A percentile compares a stretch with the other conserved stretches of the same genome.
Conservation (phyloP, 2,888 invertebrate species). For the Eledona agricola region DNA sequence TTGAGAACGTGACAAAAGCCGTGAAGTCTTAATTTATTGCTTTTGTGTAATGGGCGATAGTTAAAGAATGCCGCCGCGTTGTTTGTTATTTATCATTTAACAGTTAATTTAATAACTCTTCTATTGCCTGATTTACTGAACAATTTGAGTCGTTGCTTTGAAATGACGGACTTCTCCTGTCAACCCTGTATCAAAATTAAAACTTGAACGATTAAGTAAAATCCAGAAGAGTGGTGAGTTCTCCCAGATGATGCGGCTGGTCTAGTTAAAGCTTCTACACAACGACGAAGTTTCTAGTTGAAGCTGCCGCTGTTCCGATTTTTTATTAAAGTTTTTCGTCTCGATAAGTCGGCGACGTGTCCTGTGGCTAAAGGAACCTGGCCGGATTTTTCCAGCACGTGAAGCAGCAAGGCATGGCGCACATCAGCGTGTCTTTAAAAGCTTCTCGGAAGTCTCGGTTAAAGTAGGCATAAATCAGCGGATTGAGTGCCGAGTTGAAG, state of each 20-base stretch:
- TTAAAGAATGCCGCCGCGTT: not conserved
- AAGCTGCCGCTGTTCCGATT: constrained; percentile 8
- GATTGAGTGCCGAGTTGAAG: constrained; percentile 94
- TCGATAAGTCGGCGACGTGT: constrained; percentile 50
- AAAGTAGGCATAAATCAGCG: constrained; percentile 94
- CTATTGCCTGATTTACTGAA: constrained; percentile 27
- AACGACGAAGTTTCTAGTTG: constrained; percentile 8
- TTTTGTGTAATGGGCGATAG: constrained; percentile 40
- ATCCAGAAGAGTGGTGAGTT: no score
- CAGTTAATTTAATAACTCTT: constrained; percentile 8
- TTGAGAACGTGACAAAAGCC: constrained; percentile 25
- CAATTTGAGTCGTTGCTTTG: constrained; percentile 20
- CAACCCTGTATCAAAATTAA: constrained; percentile 18
- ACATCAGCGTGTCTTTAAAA: constrained; percentile 89
- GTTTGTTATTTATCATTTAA: no score
- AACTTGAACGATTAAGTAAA: constrained; percentile 1
- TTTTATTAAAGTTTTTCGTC: constrained; percentile 57
- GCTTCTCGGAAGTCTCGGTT: constrained; percentile 97
- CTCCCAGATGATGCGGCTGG: no score
- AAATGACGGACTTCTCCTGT: constrained; percentile 6
- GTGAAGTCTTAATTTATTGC: constrained; percentile 50
- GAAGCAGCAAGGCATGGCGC: constrained; percentile 85
- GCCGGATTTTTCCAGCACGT: constrained; percentile 76
- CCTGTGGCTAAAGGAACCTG: constrained; percentile 62
- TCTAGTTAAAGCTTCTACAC: constrained; percentile 15